Percentiles rank a stretch among this genome's conserved stretches.
phyloP scores from a whole-genome alignment of 2,113 vertebrate species.

The Cyanoderma ruficeps region DNA sequence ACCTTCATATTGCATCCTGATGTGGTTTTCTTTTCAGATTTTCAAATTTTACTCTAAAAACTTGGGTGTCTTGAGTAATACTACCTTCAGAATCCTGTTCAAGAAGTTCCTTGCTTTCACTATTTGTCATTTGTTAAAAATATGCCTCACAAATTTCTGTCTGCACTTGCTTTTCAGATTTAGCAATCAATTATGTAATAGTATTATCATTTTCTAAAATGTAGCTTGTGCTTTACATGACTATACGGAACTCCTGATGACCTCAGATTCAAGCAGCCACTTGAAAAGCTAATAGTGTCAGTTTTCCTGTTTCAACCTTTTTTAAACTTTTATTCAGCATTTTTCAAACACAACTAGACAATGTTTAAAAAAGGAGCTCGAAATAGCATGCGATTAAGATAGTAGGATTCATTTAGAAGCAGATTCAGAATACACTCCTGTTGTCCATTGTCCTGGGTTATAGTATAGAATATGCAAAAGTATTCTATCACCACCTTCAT shows the following conservation, averaged over 20 bases:
- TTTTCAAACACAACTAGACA: background rate
- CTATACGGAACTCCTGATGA: background rate
- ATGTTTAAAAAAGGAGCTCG: background rate
- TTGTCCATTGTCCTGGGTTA: too few species aligned
- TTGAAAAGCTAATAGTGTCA: background rate
- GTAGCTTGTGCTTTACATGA: background rate
- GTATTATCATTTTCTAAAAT: background rate
- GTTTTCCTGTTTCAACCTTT: background rate
- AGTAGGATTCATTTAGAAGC: background rate
- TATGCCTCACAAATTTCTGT: background rate
- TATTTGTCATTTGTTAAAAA: background rate
- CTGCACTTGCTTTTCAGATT: background rate
- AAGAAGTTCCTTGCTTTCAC: background rate
- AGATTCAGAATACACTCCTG: background rate
- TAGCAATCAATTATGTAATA: background rate
- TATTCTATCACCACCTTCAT: too few species aligned
- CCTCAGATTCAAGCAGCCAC: background rate
- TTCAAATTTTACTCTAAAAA: background rate
- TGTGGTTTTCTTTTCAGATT: background rate
- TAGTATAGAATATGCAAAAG: too few species aligned
- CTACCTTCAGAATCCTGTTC: background rate
- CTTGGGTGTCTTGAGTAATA: background rate
- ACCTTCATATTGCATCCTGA: background rate
- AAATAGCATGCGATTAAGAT: background rate
- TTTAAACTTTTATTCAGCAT: background rate